Evolutionary conservation across 2,113 vertebrate genomes (phyloP), one percentile per base, ranked within the genome.

Genomic region (Apeltes quadracus): DNA sequence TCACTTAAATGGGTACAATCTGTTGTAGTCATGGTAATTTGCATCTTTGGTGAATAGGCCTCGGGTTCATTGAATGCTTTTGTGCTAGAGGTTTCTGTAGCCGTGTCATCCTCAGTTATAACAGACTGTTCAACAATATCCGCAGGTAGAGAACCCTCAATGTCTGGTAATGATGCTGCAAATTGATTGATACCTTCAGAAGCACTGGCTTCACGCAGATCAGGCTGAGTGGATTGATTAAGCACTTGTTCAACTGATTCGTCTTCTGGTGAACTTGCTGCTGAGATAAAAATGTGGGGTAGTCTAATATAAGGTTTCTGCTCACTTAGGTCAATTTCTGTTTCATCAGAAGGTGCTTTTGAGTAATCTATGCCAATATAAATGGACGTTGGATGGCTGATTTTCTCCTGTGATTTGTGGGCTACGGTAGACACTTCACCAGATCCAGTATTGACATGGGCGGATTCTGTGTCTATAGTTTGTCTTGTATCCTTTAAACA

Each of bases 211-310:
- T 78, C 68, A 68, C 43, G 14, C 1, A 70, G n/a, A 38, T 84
- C 59, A 72, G 79, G 7, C 1, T 53, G 75, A 27, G 15, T 65
- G 43, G 20, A 25, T 62, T 86, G 41, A 63, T 2, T 50, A 0
- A 68, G 9, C 1, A 53, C 22, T 2, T 58, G 20, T n/a, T 90
- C 81, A 72, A 5, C 69, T 66, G 13, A 68, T 15, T 91, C 86
- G 8, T 93, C 91, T 73, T 93, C 91, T 54, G 90, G 91, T 75
- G 89, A 89, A 72, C 89, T 91, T 64, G 93, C 87, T 57, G 89
- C 88, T 20, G 92, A 92, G 53, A 93, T 72, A 81, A 92, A 91
- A 76, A 93, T 88, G 55, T 93, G 90, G 25, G 92, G 92, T 27
- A 90, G 50, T 59, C 72, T 78, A 53, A 89, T 15, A 38, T 86